Percentiles rank a stretch among this genome's conserved stretches.
These are phyloP conservation scores for Saturnia japonica DNA, from an alignment of 2,888 invertebrate species.

Conservation along the genomic window DNA sequence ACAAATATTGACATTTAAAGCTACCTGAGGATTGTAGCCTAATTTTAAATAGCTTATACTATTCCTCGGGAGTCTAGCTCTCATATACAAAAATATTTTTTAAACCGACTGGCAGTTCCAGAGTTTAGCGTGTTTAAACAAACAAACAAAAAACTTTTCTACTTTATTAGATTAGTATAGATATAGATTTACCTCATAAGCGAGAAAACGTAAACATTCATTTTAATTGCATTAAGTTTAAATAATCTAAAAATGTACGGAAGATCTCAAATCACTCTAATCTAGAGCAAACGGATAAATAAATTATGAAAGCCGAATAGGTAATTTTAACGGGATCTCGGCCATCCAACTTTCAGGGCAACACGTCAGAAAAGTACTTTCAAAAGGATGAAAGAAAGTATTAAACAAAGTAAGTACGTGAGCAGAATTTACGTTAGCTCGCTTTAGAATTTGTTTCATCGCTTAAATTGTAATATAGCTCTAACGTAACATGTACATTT, in stretches of 20 bases:
- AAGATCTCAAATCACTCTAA: conserved; percentile 26
- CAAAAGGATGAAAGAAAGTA: conserved; percentile 59
- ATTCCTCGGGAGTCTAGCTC: too few species aligned
- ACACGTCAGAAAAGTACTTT: conserved; percentile 30
- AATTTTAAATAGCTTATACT: too few species aligned
- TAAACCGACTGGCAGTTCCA: too few species aligned
- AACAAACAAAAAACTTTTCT: too few species aligned
- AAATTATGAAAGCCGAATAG: conserved; percentile 24
- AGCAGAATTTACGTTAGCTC: conserved; percentile 68
- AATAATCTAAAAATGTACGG: conserved; percentile 3
- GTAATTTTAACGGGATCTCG: conserved; percentile 35
- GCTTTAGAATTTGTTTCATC: conserved; percentile 79
- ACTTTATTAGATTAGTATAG: too few species aligned
- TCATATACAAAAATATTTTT: too few species aligned
- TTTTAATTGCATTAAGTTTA: neutral
- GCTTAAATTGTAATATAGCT: conserved; percentile 79
- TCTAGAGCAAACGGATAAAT: conserved; percentile 25
- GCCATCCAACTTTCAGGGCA: conserved; percentile 42
- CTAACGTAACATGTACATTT: conserved; percentile 67
- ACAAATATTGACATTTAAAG: too few species aligned
- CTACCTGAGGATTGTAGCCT: too few species aligned
- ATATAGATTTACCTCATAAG: conserved; percentile 23
- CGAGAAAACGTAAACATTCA: conserved; percentile 52
- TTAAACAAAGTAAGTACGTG: conserved; percentile 71
- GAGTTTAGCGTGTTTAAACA: too few species aligned